Evolutionary conservation across 2,888 invertebrate species (phyloP).

Genomic region (Pheosia tremula): DNA sequence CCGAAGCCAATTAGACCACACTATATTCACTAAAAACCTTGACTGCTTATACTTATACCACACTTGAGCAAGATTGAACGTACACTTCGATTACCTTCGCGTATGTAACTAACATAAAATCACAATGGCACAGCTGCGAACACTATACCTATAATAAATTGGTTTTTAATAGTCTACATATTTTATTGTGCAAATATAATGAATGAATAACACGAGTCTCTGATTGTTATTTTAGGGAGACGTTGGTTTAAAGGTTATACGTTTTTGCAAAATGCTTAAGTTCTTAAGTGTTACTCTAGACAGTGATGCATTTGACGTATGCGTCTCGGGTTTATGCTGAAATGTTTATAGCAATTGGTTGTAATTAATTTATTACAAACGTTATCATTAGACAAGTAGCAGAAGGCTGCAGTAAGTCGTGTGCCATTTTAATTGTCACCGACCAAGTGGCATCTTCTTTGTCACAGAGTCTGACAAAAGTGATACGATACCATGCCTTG

Average conservation of each 20-base stretch:
- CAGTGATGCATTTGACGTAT: conserved; percentile 31
- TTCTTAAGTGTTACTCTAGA: neutral
- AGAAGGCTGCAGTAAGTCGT: too few species aligned
- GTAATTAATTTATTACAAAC: too few species aligned
- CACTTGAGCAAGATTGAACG: conserved; percentile 36
- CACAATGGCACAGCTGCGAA: conserved; percentile 21
- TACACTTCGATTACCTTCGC: conserved; percentile 28
- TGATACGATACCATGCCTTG: too few species aligned
- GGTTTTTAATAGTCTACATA: conserved; percentile 3
- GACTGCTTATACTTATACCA: conserved; percentile 18
- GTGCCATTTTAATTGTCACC: too few species aligned
- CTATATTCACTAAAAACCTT: conserved; percentile 31
- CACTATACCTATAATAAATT: conserved; percentile 12
- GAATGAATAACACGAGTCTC: conserved; percentile 40
- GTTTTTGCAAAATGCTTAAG: too few species aligned
- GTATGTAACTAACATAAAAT: conserved; percentile 32
- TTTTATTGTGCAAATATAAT: neutral
- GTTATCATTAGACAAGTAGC: too few species aligned
- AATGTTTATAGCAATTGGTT: too few species aligned
- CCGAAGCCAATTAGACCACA: conserved; percentile 22
- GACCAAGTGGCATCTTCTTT: too few species aligned
- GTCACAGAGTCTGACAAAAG: too few species aligned
- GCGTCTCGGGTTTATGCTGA: neutral
- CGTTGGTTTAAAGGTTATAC: conserved; percentile 16
- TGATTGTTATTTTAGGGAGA: conserved; percentile 30